These are phyloP conservation scores for Nomada fabriciana DNA, from an alignment of 2,888 invertebrate species.

Conservation along the genomic window DNA sequence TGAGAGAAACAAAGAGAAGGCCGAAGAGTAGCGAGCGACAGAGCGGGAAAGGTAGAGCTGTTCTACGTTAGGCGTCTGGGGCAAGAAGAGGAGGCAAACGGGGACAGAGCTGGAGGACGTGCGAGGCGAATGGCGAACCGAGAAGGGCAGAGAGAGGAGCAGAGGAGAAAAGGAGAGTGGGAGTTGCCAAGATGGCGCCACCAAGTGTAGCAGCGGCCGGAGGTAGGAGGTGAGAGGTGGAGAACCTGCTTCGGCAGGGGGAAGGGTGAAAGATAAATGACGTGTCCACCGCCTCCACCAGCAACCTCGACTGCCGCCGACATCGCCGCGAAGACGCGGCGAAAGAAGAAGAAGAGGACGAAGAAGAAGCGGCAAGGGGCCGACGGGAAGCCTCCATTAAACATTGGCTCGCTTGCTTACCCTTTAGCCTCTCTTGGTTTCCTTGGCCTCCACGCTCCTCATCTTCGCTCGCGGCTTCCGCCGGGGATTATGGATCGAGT, in stretches of 20 bases:
- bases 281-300: slow-evolving; percentile 80
- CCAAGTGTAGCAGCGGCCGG: slow-evolving; percentile 73
- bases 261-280: slow-evolving; percentile 83
- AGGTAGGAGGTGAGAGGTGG: slow-evolving; percentile 72
- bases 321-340: slow-evolving; percentile 71
- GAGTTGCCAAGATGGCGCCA: slow-evolving; percentile 84
- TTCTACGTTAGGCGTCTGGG: slow-evolving; percentile 21
- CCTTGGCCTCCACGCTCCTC: slow-evolving; percentile 39
- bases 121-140: slow-evolving; percentile 58
- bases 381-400: slow-evolving; percentile 74
- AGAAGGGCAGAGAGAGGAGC: slow-evolving; percentile 57
- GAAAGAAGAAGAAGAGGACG: slow-evolving; percentile 63
- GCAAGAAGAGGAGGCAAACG: slow-evolving; percentile 38
- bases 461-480: slow-evolving; percentile 31
- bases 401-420: slow-evolving; percentile 77
- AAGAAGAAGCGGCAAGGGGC: slow-evolving; percentile 67
- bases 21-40: slow-evolving; percentile 25
- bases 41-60: slow-evolving; percentile 26
- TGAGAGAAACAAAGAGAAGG: slow-evolving; percentile 70
- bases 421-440: slow-evolving; percentile 58
- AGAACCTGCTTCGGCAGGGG: slow-evolving; percentile 68
- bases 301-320: slow-evolving; percentile 66
- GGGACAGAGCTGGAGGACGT: slow-evolving; percentile 41
- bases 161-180: slow-evolving; percentile 72
- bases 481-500: slow-evolving; percentile 48